Conservation (phyloP, 2,113 vertebrate genomes). For the Fukomys damarensis region DNA sequence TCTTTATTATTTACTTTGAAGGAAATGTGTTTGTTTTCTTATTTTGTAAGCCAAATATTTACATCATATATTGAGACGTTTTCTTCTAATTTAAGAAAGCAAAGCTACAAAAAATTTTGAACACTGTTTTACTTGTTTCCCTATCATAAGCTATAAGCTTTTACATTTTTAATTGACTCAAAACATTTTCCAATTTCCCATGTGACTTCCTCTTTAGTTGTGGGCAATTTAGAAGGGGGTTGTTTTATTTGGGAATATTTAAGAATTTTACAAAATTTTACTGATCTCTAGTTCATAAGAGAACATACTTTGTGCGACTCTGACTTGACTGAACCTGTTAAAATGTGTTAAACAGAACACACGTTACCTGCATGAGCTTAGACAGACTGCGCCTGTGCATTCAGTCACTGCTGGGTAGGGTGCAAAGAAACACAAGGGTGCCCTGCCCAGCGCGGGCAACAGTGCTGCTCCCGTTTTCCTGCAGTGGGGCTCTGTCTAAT, state of each 20-base stretch:
- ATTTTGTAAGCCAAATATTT: background rate
- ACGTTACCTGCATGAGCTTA: background rate
- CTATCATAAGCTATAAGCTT: background rate
- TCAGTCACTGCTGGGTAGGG: background rate
- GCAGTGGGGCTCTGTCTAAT: background rate
- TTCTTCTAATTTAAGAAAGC: background rate
- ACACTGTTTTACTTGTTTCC: background rate
- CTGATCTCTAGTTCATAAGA: background rate
- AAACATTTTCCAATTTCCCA: slow-evolving; percentile 19
- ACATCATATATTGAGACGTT: background rate
- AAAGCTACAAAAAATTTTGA: background rate
- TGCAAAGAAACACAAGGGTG: background rate
- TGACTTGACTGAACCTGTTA: background rate
- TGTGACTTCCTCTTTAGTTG: background rate
- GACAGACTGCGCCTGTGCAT: background rate
- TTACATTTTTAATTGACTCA: background rate
- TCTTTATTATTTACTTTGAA: background rate
- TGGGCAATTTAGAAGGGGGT: background rate
- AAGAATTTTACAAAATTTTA: background rate
- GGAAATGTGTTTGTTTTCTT: background rate
- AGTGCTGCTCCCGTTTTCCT: background rate
- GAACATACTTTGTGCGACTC: background rate
- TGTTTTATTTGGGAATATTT: background rate
- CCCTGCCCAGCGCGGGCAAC: background rate
- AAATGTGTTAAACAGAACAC: background rate